Conservation (phyloP, 35 echinoderm and acorn worm genomes). For the Amphiura filiformis region DNA sequence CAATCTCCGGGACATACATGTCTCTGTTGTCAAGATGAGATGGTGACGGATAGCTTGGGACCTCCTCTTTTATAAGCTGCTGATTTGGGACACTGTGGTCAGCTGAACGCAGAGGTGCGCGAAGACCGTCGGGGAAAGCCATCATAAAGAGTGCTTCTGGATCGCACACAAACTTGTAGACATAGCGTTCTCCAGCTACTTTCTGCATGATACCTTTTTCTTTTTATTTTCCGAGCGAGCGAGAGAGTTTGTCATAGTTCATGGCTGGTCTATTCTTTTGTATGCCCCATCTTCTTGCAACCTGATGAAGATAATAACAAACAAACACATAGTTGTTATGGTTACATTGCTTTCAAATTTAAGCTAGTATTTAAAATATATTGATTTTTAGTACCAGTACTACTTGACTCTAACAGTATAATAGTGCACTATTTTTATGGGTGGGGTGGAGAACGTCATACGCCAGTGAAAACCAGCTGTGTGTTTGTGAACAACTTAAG, state of each 20-base stretch:
- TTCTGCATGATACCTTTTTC: slow-evolving; percentile 99
- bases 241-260: slow-evolving; percentile 99
- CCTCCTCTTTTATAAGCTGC: slow-evolving; percentile 39
- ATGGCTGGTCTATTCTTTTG: slow-evolving; percentile 99
- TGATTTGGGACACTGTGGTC: slow-evolving; percentile 64
- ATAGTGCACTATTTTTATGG: too few species aligned
- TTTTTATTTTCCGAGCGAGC: slow-evolving; percentile 92
- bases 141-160: slow-evolving; percentile 97
- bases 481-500: too few species aligned
- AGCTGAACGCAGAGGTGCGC: slow-evolving; percentile 38
- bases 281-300: slow-evolving; percentile 95
- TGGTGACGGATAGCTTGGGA: background rate
- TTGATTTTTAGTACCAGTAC: background rate
- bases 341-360: too few species aligned
- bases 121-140: slow-evolving; percentile 86
- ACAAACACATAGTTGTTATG: background rate
- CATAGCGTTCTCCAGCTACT: slow-evolving; percentile 94
- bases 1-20: slow-evolving; percentile 56
- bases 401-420: background rate
- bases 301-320: slow-evolving; percentile 13
- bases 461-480: too few species aligned
- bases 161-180: slow-evolving; percentile 99
- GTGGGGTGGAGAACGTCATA: too few species aligned
- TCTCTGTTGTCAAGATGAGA: slow-evolving; percentile 33
- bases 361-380: too few species aligned